phyloP scores from a whole-genome alignment of 1,140 invertebrate genomes.

The Lucilia cuprina region DNA sequence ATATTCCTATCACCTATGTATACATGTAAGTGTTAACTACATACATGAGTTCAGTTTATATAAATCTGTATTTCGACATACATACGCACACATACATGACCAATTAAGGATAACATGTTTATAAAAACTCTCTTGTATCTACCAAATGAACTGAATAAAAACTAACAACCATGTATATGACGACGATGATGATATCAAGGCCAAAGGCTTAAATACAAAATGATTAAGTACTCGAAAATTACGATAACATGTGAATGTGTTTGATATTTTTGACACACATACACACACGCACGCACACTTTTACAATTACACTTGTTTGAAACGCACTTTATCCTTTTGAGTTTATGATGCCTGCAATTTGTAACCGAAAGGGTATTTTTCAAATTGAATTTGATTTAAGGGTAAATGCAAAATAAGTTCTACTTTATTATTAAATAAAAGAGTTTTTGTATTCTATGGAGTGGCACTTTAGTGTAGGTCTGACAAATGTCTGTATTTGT shows the following conservation, averaged over 20 bases:
- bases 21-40: background rate
- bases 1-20: background rate
- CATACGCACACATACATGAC: background rate
- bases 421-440: background rate
- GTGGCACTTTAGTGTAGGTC: background rate
- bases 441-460: background rate
- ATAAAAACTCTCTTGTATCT: background rate
- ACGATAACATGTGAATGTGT: background rate
- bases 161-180: background rate
- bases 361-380: constrained; percentile 7
- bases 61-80: background rate
- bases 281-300: background rate
- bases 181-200: constrained; percentile 3
- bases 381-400: constrained; percentile 30
- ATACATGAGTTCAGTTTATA: background rate
- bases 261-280: background rate
- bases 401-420: constrained; percentile 25
- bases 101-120: background rate
- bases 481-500: background rate
- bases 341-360: background rate
- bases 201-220: constrained; percentile 32
- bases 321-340: background rate
- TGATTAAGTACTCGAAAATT: constrained; percentile 21
- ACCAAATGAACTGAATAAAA: constrained; percentile 1
- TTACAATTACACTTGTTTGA: background rate